Evolutionary conservation across 2,797 vertebrate genomes (phyloP), one percentile per base, ranked within the genome.

Genomic region (Arctocebus calabarensis): DNA sequence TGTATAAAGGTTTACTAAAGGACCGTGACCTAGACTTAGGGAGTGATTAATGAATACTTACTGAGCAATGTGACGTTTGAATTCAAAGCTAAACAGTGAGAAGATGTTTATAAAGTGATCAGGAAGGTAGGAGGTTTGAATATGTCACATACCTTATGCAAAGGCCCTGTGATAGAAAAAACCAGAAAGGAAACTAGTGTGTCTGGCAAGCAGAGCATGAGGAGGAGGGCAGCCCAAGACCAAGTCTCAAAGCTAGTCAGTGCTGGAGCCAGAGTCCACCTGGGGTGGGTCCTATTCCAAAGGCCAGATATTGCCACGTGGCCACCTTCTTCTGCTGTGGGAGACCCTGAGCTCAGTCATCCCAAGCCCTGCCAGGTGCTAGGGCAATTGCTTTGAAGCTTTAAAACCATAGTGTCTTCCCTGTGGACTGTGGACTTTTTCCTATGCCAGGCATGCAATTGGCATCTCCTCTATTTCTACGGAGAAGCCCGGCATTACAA

Each of bases 361-460:
- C 27, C 20, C 70, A 22, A 61, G 29, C 32, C 66, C 40, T 16
- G 20, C 55, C 45, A 62, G 37, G 45, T 29, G 19, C 16, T 4
- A 64, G 12, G 19, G 7, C n/a, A 61, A 43, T 20, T 5, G 62
- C 52, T 70, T 87, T 43, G 5, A 55, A 57, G 68, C 43, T 84
- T 75, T 66, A 82, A 89, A 62, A 70, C 70, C 34, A 43, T 4
- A 9, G 19, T 37, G 40, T 90, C 29, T 68, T 27, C 75, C 27
- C 19, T 48, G 57, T 40, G 4, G 3, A 59, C 20, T 37, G 4
- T 0, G 3, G 7, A 13, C 6, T 13, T 62, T 27, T 20, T 45
- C 19, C 75, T 27, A 34, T 0, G 19, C 59, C 4, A 23, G 1
- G 14, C 23, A 14, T 3, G 14, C n/a, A 12, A 2, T 0, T 0